Evolutionary conservation across 2,797 vertebrate genomes (phyloP).

Genomic region (Gambusia yucatana): DNA sequence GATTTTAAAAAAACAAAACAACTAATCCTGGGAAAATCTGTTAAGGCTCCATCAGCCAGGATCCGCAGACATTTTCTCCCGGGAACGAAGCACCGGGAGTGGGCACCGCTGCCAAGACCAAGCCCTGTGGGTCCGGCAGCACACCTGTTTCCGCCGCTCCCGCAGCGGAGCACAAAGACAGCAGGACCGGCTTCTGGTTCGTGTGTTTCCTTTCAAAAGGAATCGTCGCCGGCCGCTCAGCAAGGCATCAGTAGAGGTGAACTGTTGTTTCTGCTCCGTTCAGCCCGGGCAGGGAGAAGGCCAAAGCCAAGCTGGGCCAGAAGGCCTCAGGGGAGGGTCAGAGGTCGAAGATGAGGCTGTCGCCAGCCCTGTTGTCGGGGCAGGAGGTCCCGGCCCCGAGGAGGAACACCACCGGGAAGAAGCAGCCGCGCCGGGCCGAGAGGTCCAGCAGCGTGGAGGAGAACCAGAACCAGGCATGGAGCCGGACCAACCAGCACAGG

Average conservation of each 20-base stretch:
- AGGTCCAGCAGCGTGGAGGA: conserved; percentile 88
- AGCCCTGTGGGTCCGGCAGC: conserved; percentile 72
- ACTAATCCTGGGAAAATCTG: conserved; percentile 19
- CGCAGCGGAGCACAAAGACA: conserved; percentile 87
- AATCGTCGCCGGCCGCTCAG: neutral
- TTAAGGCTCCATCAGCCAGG: conserved; percentile 72
- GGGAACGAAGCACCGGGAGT: conserved; percentile 79
- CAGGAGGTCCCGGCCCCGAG: conserved; percentile 83
- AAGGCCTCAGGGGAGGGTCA: conserved; percentile 88
- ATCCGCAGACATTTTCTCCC: conserved; percentile 79
- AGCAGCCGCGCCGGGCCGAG: conserved; percentile 92
- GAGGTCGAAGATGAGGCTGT: conserved; percentile 88
- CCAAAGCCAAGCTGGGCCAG: conserved; percentile 87
- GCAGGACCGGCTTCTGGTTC: conserved; percentile 70
- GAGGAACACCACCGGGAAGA: conserved; percentile 90
- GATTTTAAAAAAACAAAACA: conserved; percentile 2
- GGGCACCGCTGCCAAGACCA: conserved; percentile 80
- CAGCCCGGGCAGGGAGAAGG: conserved; percentile 89
- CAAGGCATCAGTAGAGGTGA: conserved; percentile 4
- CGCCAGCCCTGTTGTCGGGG: conserved; percentile 81
- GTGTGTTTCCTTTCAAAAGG: conserved; percentile 7
- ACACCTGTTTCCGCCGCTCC: conserved; percentile 60
- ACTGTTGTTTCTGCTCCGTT: conserved; percentile 27
- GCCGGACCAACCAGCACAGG: conserved; percentile 69
- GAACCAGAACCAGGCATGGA: conserved; percentile 77